Conservation (phyloP, 2,797 vertebrate species). For the Cuculus canorus region DNA sequence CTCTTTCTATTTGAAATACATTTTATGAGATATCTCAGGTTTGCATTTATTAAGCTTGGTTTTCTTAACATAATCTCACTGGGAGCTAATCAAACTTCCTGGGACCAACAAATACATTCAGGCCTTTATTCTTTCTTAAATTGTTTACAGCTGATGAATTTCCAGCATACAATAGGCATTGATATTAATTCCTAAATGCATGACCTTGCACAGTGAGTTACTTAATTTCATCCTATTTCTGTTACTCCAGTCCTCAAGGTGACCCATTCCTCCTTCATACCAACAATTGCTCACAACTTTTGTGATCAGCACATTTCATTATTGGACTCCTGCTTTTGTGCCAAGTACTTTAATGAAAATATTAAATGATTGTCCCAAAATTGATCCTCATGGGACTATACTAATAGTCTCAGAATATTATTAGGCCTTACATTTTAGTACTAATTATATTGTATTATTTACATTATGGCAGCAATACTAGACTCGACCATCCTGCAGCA, state of each 20-base stretch:
- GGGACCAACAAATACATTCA: not conserved
- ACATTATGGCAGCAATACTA: not conserved
- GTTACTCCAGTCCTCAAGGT: slow-evolving; percentile 7
- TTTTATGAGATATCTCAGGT: not conserved
- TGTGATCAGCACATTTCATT: slow-evolving; percentile 1
- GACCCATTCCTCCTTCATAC: not conserved
- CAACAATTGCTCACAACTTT: not conserved
- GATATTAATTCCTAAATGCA: not conserved
- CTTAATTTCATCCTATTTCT: not conserved
- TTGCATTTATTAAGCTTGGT: not conserved
- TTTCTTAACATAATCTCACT: not conserved
- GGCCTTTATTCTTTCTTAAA: not conserved
- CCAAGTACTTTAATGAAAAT: slow-evolving; percentile 40
- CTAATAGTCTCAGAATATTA: not conserved
- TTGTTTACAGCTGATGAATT: not conserved
- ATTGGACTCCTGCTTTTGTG: not conserved
- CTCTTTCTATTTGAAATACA: not conserved
- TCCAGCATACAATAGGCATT: not conserved
- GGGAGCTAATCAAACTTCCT: not conserved
- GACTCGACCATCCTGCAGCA: not conserved
- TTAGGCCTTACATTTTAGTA: slow-evolving; percentile 4
- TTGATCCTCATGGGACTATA: not conserved
- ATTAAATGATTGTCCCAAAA: slow-evolving; percentile 38
- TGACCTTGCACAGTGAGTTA: not conserved
- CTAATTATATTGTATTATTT: slow-evolving; percentile 23